Evolutionary conservation across 2,113 vertebrate species (phyloP), one percentile per base, ranked within the genome.

Genomic region (Psilopsiagon aurifrons): DNA sequence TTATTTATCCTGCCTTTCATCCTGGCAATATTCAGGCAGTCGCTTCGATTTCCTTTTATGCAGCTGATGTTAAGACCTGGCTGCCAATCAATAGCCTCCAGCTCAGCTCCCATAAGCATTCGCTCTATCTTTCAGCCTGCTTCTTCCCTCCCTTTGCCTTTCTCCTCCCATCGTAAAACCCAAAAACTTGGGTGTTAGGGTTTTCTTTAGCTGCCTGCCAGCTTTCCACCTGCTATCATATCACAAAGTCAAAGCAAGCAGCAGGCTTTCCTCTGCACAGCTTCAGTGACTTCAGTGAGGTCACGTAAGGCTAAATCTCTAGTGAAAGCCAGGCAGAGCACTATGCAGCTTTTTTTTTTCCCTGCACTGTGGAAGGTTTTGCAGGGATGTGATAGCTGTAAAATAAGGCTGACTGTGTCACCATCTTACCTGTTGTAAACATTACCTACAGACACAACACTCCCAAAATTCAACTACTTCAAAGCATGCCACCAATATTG

Each of bases 31-130:
- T 86, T 90, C 91, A 33, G 29, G 59, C 46, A 93, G 57, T 73
- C 17, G 59, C 83, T 96, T 70, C 17, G 11, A 96, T 96, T 90
- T 92, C 64, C 33, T 91, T 92, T 95, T 49, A 87, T 43, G 91
- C 54, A 85, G 35, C 51, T 80, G 70, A 88, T 81, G 37, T 90
- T 64, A 95, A 93, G 90, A 96, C 64, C 59, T 69, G 67, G 71
- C 51, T 92, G 82, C 20, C n/a, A 92, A 89, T 94, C 60, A 92
- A 87, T 13, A 91, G 37, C 33, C 66, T 93, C 44, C 55, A 92
- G 51, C 67, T 64, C 75, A 83, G 67, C 37, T 86, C 17, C 49
- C 37, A 67, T 27, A 83, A 29, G 88, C 77, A 44, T 39, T 90
- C 68, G 46, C 92, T 89, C 70, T 20, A 92, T 35, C 83, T 78